phyloP scores from a whole-genome alignment of 2,113 vertebrate genomes.

The Carassius gibelio region DNA sequence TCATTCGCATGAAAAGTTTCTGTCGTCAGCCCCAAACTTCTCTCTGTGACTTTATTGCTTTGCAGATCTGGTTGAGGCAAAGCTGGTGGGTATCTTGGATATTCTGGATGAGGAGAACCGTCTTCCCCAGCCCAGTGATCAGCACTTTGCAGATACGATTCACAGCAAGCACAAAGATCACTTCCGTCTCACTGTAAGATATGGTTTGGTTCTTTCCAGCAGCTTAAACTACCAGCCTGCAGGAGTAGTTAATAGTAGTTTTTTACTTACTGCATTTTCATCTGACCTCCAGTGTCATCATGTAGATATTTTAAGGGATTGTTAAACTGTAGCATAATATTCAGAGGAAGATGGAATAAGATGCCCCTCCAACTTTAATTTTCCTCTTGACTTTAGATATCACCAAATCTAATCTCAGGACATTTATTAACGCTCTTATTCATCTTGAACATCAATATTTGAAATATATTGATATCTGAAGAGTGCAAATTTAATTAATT shows the following conservation, averaged over 20 bases:
- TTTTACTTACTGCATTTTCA: not conserved
- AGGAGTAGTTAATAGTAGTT: not conserved
- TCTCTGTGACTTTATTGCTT: conserved; percentile 30
- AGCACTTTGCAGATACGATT: conserved; percentile 88
- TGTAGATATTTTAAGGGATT: not conserved
- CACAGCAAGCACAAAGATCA: conserved; percentile 97
- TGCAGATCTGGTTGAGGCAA: conserved; percentile 94
- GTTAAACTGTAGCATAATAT: not conserved
- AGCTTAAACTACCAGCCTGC: not conserved
- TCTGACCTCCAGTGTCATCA: not conserved
- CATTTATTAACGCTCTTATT: not conserved
- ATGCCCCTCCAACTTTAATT: not conserved
- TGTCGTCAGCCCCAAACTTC: conserved; percentile 15
- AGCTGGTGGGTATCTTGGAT: conserved; percentile 90
- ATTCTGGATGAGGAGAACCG: conserved; percentile 98
- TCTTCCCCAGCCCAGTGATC: conserved; percentile 95
- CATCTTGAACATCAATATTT: not conserved
- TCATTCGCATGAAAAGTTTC: not conserved
- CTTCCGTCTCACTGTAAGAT: conserved; percentile 92
- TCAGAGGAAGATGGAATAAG: not conserved
- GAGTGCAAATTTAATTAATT: not conserved
- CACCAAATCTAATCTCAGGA: not conserved
- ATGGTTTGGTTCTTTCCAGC: not conserved
- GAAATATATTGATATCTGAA: not conserved
- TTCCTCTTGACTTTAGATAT: not conserved